These are phyloP conservation scores for Gadus chalcogrammus DNA, from an alignment of 2,113 vertebrate species.

Conservation along the genomic window DNA sequence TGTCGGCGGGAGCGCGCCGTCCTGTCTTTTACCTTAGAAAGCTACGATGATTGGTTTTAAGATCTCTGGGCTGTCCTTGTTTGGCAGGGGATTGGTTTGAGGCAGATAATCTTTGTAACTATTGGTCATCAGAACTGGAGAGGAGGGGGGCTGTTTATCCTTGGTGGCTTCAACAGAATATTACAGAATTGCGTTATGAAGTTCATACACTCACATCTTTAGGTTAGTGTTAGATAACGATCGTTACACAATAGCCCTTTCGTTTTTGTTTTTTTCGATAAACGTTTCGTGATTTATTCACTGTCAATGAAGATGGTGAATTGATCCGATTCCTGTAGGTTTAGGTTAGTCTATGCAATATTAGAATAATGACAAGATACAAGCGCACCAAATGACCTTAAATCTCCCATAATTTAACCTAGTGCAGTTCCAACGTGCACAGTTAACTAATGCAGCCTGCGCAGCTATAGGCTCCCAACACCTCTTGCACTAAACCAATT, in stretches of 20 bases:
- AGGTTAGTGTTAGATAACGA: no score
- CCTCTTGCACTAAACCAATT: background rate
- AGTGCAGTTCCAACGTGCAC: background rate
- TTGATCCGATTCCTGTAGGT: no score
- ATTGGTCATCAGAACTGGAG: conserved; percentile 46
- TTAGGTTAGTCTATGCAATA: background rate
- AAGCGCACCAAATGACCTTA: background rate
- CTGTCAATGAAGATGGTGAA: no score
- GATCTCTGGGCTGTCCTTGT: conserved; percentile 8
- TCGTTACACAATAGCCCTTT: no score
- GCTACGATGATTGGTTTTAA: conserved; percentile 48
- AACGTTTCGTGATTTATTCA: no score
- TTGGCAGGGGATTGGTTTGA: conserved; percentile 32
- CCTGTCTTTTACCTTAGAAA: background rate
- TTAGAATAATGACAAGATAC: background rate
- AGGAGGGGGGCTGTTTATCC: no score
- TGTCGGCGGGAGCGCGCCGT: conserved; percentile 38
- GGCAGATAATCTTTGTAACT: background rate
- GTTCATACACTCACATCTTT: no score
- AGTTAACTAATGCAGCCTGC: background rate
- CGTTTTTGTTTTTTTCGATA: no score
- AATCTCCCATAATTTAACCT: background rate
- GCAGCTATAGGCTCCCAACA: background rate
- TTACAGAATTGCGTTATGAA: no score
- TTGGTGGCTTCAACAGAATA: no score